Conservation (phyloP, 2,888 invertebrate genomes). For the Drosophila infuscata region DNA sequence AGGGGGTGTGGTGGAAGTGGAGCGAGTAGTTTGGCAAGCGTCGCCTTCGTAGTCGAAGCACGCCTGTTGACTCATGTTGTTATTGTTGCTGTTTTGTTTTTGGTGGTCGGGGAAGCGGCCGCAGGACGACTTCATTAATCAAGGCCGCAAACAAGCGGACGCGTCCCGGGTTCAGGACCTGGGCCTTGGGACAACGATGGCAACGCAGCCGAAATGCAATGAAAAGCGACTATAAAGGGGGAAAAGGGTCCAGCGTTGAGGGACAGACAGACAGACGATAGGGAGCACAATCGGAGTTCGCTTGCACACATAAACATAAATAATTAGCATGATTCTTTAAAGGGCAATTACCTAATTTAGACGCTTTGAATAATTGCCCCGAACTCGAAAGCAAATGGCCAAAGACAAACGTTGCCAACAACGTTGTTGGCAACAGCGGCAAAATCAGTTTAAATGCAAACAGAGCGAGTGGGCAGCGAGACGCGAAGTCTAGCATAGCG, state of each 20-base stretch:
- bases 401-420: slow-evolving; percentile 6
- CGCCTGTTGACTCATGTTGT: slow-evolving; percentile 49
- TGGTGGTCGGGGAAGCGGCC: slow-evolving; percentile 53
- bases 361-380: slow-evolving; percentile 81
- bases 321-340: slow-evolving; percentile 81
- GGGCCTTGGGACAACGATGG: slow-evolving; percentile 18
- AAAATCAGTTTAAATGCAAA: slow-evolving; percentile 67
- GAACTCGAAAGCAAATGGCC: slow-evolving; percentile 19
- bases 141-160: slow-evolving; percentile 75
- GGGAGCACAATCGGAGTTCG: slow-evolving; percentile 19
- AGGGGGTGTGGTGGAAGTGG: background rate
- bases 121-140: slow-evolving; percentile 80
- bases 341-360: slow-evolving; percentile 82
- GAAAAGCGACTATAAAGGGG: background rate
- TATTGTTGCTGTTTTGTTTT: slow-evolving; percentile 24
- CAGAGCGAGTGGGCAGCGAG: slow-evolving; percentile 7
- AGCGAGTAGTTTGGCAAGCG: background rate
- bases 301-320: slow-evolving; percentile 71
- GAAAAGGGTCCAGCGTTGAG: background rate
- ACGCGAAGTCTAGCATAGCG: background rate
- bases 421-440: slow-evolving; percentile 25
- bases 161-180: slow-evolving; percentile 10
- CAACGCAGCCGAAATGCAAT: slow-evolving; percentile 62
- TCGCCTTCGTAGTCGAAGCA: slow-evolving; percentile 26
- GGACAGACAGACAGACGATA: background rate